A percentile compares a stretch with the other conserved stretches of the same genome.
Conservation (phyloP, 2,797 vertebrate species). For the Enteromius thamalakanensis region DNA sequence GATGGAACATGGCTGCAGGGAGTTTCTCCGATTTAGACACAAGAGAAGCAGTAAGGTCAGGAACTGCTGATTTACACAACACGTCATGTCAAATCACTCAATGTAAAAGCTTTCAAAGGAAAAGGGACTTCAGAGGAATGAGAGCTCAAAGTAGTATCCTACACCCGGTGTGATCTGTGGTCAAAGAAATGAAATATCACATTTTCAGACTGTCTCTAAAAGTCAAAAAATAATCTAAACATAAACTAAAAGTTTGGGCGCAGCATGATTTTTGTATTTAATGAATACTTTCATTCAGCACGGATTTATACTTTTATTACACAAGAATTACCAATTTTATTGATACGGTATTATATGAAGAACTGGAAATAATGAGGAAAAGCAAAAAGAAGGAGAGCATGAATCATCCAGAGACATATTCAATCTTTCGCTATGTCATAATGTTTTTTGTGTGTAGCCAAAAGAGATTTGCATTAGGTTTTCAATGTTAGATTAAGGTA, state of each 20-base stretch:
- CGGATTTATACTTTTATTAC: neutral
- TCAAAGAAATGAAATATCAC: neutral
- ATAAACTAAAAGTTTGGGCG: neutral
- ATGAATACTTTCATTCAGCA: neutral
- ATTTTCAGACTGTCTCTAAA: neutral
- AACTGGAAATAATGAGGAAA: neutral
- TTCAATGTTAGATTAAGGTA: neutral
- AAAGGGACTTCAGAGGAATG: neutral
- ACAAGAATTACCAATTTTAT: neutral
- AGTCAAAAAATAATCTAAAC: neutral
- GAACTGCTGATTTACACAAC: neutral
- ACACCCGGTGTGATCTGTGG: neutral
- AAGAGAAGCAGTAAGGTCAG: neutral
- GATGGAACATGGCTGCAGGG: conserved; percentile 1
- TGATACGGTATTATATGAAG: neutral
- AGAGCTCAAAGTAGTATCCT: neutral
- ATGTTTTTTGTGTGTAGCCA: neutral
- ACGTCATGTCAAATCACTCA: neutral
- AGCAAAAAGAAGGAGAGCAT: neutral
- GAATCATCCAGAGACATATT: neutral
- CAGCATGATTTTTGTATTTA: neutral
- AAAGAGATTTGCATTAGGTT: neutral
- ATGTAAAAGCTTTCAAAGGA: neutral
- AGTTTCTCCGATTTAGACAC: neutral
- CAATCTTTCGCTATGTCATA: neutral